These are phyloP conservation scores for Alligator sinensis DNA, from an alignment of 2,113 vertebrate genomes.

Conservation along the genomic window DNA sequence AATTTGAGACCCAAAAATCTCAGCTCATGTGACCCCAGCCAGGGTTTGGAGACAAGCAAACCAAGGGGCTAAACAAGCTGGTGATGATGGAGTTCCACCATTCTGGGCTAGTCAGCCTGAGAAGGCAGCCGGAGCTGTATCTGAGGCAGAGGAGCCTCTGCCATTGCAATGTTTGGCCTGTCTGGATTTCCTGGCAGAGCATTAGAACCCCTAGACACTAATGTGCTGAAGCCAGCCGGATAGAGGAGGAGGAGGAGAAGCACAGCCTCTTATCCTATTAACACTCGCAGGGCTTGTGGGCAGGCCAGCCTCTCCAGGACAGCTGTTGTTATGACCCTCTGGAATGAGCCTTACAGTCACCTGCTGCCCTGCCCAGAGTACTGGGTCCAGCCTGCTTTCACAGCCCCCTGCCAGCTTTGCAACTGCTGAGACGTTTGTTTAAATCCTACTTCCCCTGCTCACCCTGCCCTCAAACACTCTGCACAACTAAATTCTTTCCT, in stretches of 20 bases:
- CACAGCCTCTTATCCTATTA: accelerated
- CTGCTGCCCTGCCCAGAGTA: accelerated
- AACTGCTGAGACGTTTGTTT: accelerated
- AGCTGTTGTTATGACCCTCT: accelerated
- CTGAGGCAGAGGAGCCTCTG: background rate
- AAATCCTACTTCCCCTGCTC: background rate
- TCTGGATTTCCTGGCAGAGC: background rate
- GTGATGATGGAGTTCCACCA: no score
- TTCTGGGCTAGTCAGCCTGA: accelerated
- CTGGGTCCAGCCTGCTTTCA: background rate
- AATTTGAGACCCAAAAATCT: background rate
- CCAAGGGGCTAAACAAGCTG: background rate
- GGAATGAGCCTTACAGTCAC: background rate
- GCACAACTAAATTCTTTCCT: background rate
- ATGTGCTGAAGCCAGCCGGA: background rate
- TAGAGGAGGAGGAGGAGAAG: background rate
- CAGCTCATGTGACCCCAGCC: background rate
- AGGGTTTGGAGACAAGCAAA: background rate
- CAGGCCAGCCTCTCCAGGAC: background rate
- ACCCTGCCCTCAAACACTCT: background rate
- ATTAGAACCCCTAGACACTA: background rate
- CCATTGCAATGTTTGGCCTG: accelerated
- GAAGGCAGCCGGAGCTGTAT: accelerated
- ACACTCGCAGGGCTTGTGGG: background rate
- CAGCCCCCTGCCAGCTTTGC: background rate